Evolutionary conservation across 1,140 invertebrate species (phyloP).

Genomic region (Lepidotrigona ventralis): DNA sequence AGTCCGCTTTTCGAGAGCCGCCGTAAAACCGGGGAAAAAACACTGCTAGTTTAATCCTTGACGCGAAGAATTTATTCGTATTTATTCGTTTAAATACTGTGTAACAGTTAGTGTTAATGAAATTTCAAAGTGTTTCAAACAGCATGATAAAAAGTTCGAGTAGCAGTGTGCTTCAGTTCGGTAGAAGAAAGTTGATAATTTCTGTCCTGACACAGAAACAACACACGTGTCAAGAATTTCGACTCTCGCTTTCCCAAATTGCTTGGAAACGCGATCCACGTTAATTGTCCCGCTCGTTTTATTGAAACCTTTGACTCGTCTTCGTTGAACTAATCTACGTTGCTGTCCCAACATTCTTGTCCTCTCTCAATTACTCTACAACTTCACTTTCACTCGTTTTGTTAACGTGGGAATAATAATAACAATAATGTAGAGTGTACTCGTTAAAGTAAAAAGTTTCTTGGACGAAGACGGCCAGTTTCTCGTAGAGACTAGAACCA

Average conservation of each 20-base stretch:
- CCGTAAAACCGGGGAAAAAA: neutral
- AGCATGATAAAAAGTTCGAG: no score
- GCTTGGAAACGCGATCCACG: conserved; percentile 20
- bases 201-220: neutral
- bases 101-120: no score
- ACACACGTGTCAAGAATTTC: neutral
- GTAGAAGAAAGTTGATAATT: neutral
- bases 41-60: neutral
- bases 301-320: neutral
- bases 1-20: neutral
- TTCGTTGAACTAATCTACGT: neutral
- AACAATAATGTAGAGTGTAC: neutral
- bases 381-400: neutral
- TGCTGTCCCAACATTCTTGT: neutral
- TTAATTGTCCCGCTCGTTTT: conserved; percentile 6
- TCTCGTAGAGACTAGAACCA: neutral
- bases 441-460: neutral
- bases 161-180: no score
- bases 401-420: no score
- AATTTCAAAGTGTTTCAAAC: no score
- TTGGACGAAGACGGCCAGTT: no score
- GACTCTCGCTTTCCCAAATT: neutral
- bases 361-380: conserved; percentile 2
- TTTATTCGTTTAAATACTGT: neutral
- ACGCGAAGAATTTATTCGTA: no score